phyloP scores from a whole-genome alignment of 2,113 vertebrate species.

The Hydrolagus affinis region DNA sequence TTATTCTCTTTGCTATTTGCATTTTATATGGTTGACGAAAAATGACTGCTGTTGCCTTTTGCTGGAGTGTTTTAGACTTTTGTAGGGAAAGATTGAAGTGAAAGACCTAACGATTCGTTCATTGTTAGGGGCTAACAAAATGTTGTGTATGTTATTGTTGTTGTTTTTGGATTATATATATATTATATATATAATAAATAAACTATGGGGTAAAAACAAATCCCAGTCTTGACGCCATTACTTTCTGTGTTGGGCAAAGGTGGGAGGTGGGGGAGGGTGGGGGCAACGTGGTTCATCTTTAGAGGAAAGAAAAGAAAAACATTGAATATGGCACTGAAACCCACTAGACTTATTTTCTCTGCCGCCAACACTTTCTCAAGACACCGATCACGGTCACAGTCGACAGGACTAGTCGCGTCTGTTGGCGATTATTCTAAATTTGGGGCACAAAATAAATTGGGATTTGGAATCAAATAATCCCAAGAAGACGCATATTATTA shows the following conservation, averaged over 20 bases:
- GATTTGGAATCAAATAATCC: too few species aligned
- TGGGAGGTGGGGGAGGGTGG: too few species aligned
- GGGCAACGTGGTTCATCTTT: neutral
- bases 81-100: neutral
- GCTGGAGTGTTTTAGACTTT: neutral
- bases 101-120: neutral
- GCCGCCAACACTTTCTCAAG: neutral
- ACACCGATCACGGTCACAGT: too few species aligned
- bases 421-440: too few species aligned
- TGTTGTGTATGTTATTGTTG: conserved; percentile 11
- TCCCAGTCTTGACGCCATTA: neutral
- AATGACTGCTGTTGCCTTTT: conserved; percentile 22
- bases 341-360: neutral
- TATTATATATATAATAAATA: conserved; percentile 25
- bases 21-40: conserved; percentile 18
- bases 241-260: neutral
- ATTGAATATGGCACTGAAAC: too few species aligned
- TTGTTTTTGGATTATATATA: conserved; percentile 18
- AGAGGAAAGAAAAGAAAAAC: neutral
- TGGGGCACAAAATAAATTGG: too few species aligned
- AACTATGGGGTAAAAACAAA: conserved; percentile 12
- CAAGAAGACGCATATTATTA: too few species aligned
- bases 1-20: neutral
- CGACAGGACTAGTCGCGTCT: too few species aligned
- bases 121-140: neutral